Base-by-base conservation (phyloP, 2,113 vertebrate genomes). In the Grammomys surdaster region DNA sequence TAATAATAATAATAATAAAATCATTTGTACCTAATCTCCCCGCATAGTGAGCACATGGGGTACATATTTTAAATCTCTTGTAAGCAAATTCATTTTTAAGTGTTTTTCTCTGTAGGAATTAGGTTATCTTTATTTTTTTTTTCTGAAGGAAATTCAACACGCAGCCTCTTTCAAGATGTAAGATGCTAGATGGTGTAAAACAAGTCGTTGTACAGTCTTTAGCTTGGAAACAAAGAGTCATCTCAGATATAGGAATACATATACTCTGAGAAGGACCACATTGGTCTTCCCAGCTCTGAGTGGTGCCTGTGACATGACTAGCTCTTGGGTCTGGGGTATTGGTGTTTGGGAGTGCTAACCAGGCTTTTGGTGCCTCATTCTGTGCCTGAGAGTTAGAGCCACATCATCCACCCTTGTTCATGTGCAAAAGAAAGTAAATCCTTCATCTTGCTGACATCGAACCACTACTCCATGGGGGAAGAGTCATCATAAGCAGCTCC, bases 1-100 rank as follows among this genome's bases (percentile, higher is more conserved):
- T 69, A 43, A 73, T 51, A 51, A 51, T 51, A 51, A 51, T 51
- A 28, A 63, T 26, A 60, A 93, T 89, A 86, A 96, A 96, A 95
- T 22, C 26, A 89, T 89, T 86, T 73, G 40, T 78, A 11, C 16
- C 67, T 54, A 69, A 1, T 78, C 48, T 96, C 40, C 60, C 31
- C 10, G 16, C 24, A 46, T 26, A 88, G 31, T 33, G 33, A 81
- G 17, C 58, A 89, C 26, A 76, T 9, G 2, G 16, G 43, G 2
- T 7, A 48, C 22, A 4, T 63, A 54, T 69, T 95, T 95, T 88
- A 97, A 65, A 85, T 94, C 72, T 86, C 26, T 40, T 24, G n/a
- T 91, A 76, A 93, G 46, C 33, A 90, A 69, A 94, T 43, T 84
- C 4, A 81, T 86, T 93, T 92, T 48, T n/a, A 76, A 1, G 46